Conservation (phyloP, 1,140 invertebrate genomes). For the Drosophila ambigua region DNA sequence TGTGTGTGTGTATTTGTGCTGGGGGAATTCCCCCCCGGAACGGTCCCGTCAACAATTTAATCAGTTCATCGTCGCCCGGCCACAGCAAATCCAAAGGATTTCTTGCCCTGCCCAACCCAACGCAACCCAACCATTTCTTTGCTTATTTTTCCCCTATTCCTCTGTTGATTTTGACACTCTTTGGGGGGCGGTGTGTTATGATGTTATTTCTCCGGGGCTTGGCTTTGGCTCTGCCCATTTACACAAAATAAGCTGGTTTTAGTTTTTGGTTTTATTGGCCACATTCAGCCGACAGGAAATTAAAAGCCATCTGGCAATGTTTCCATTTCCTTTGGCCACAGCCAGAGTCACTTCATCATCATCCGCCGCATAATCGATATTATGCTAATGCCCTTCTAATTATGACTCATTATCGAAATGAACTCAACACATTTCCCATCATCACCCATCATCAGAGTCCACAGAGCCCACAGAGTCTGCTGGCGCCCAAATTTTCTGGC, state of each 20-base stretch:
- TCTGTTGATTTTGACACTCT: conserved; percentile 51
- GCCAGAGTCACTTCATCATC: conserved; percentile 31
- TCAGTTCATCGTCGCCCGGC: conserved; percentile 72
- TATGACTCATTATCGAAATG: conserved; percentile 59
- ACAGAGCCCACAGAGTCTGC: neutral
- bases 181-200: conserved; percentile 16
- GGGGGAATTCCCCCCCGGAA: conserved; percentile 38
- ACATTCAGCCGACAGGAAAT: conserved; percentile 64
- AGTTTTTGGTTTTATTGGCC: conserved; percentile 69
- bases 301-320: conserved; percentile 67
- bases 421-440: conserved; percentile 38
- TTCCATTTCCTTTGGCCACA: conserved; percentile 48
- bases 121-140: too few relatives aligned
- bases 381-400: conserved; percentile 55
- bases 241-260: conserved; percentile 61
- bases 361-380: conserved; percentile 39
- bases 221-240: conserved; percentile 45
- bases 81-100: conserved; percentile 70
- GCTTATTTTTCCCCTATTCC: neutral
- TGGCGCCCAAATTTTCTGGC: conserved; percentile 15
- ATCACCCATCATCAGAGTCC: conserved; percentile 21
- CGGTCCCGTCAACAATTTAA: conserved; percentile 75
- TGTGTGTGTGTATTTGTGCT: neutral
- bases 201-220: conserved; percentile 24
- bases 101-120: conserved; percentile 9